Base-by-base conservation (phyloP, 2,113 vertebrate species). In the Triplophysa tibetana region DNA sequence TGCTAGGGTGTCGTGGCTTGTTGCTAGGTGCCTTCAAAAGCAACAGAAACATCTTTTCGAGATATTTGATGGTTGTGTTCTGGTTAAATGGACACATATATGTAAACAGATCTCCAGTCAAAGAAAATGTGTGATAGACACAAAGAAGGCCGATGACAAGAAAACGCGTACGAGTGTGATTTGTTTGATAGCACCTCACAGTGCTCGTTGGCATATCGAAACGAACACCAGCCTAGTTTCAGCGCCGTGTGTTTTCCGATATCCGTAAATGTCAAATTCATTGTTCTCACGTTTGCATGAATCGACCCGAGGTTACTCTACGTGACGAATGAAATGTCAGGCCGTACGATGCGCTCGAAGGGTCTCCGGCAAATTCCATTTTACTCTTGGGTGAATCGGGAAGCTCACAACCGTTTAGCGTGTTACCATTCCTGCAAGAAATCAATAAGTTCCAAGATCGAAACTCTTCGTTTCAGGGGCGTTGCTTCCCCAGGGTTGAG, bases 311-410 rank as follows among this genome's bases (percentile, higher is more conserved):
- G 50, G 62, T 67, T 50, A 56, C 58, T 29, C 33, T 60, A 69
- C 52, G 78, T 80, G 78, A 76, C 21, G 64, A 61, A 80, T 76
- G 61, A 79, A 80, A 76, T 80, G 82, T 80, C 82, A 83, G 29
- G 45, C 23, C 29, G 63, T 70, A 65, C 56, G 29, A 38, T 60
- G 62, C 16, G 6, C 19, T 24, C 26, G 16, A 56, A 58, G 63
- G 33, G 17, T 54, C 58, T 68, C 56, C 4, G 14, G 43, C 61
- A 75, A 75, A 70, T 70, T 70, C 65, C 33, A 58, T 75, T 83
- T 80, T 74, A 70, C 65, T 70, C 60, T 12, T 61, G 77, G 19
- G 67, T 79, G 77, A 72, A 72, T 62, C n/a, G 38, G 65, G 69
- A 67, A 69, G 9, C 62, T 65, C 43, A n/a, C 38, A 63, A 78